Evolutionary conservation across 2,888 invertebrate genomes (phyloP).

Genomic region (Charanyca ferruginea): DNA sequence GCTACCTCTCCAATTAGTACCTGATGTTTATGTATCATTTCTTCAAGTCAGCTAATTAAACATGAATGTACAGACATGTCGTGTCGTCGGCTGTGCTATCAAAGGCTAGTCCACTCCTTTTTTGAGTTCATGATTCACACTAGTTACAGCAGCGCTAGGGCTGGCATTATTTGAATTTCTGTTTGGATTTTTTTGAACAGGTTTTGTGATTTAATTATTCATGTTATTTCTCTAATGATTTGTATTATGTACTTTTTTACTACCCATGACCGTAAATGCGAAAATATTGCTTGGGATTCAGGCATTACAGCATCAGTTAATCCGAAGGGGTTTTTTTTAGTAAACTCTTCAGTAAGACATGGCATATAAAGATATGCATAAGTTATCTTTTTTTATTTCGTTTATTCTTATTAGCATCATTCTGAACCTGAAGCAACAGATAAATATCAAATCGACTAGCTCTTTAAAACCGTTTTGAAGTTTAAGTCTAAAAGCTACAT

Average conservation of each 20-base stretch:
- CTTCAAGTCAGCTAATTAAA: constrained; percentile 63
- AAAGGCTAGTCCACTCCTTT: constrained; percentile 67
- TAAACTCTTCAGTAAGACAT: too few relatives aligned
- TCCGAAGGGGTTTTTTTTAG: not conserved
- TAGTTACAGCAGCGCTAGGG: constrained; percentile 58
- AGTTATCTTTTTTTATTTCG: not conserved
- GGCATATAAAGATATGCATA: too few relatives aligned
- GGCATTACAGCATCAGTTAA: not conserved
- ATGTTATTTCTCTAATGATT: constrained; percentile 8
- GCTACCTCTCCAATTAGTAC: constrained; percentile 62
- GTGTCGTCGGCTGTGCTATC: constrained; percentile 65
- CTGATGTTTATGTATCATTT: constrained; percentile 67
- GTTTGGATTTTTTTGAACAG: constrained; percentile 8
- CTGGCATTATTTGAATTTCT: constrained; percentile 43
- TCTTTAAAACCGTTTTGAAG: not conserved
- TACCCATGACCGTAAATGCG: not conserved
- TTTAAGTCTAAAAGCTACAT: not conserved
- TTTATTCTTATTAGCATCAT: not conserved
- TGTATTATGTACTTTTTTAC: not conserved
- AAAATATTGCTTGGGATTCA: not conserved
- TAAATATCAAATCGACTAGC: not conserved
- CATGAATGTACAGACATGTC: constrained; percentile 60
- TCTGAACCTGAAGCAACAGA: not conserved
- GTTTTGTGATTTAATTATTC: constrained; percentile 13
- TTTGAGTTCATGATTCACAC: constrained; percentile 67